A percentile compares a stretch with the other conserved stretches of the same genome.
phyloP scores from a whole-genome alignment of 2,113 vertebrate species.

The Hippocampus barbouri region DNA sequence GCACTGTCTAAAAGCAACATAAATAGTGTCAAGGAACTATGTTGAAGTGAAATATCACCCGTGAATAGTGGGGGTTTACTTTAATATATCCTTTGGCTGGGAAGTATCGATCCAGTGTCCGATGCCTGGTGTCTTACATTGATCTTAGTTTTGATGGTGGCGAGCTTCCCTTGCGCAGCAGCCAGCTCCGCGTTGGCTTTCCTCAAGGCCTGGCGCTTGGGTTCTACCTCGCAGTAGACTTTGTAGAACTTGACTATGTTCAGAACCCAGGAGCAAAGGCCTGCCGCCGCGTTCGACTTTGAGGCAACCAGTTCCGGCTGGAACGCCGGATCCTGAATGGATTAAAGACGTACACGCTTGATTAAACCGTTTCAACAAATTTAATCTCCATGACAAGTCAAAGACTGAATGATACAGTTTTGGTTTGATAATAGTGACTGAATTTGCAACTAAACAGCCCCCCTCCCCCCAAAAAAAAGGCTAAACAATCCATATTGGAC shows the following conservation, averaged over 20 bases:
- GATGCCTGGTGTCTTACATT: conserved; percentile 69
- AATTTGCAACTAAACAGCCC: too few species aligned
- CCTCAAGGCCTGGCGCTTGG: conserved; percentile 84
- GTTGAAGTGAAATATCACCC: too few species aligned
- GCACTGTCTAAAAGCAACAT: too few species aligned
- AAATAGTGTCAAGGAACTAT: too few species aligned
- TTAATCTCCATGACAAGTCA: too few species aligned
- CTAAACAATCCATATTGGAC: too few species aligned
- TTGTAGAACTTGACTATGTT: conserved; percentile 86
- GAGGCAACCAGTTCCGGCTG: conserved; percentile 81
- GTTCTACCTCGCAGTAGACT: conserved; percentile 89
- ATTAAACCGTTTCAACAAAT: neutral
- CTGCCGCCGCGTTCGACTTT: conserved; percentile 83
- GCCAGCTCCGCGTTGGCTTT: conserved; percentile 84
- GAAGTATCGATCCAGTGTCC: too few species aligned
- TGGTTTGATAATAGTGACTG: too few species aligned
- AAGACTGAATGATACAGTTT: neutral
- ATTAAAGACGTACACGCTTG: neutral
- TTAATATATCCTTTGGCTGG: too few species aligned
- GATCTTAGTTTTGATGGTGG: conserved; percentile 84
- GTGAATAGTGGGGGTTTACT: too few species aligned
- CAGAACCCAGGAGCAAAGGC: conserved; percentile 96
- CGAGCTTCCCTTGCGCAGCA: conserved; percentile 85
- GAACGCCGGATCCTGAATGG: conserved; percentile 82
- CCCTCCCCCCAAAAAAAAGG: too few species aligned